phyloP scores from a whole-genome alignment of 2,888 invertebrate genomes.

The Chymomyza amoena region DNA sequence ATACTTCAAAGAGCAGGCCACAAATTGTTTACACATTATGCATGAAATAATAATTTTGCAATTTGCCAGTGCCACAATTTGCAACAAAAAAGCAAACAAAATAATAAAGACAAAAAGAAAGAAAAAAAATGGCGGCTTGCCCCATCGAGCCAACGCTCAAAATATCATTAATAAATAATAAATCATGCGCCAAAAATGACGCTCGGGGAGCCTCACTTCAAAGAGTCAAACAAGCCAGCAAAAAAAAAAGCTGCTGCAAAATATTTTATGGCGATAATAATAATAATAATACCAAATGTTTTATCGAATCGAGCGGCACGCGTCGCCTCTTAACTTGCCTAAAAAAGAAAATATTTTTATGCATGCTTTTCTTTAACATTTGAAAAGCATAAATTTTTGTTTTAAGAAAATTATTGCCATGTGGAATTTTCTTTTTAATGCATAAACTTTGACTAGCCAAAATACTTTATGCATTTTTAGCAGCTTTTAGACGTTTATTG shows the following conservation, averaged over 20 bases:
- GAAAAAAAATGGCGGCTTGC: background rate
- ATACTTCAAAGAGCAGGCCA: background rate
- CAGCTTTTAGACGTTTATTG: conserved; percentile 34
- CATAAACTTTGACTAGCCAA: background rate
- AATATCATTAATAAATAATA: conserved; percentile 64
- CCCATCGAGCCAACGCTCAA: background rate
- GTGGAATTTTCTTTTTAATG: background rate
- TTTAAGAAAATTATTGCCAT: conserved; percentile 49
- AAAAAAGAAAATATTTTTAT: conserved; percentile 3
- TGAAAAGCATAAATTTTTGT: conserved; percentile 36
- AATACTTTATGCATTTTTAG: conserved; percentile 25
- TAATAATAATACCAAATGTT: conserved; percentile 38
- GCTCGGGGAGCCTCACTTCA: background rate
- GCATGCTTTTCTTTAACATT: conserved; percentile 5
- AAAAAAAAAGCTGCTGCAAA: conserved; percentile 27
- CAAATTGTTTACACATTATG: too few relatives aligned
- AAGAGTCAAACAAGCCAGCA: background rate
- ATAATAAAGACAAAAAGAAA: conserved; percentile 4
- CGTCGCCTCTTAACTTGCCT: conserved; percentile 33
- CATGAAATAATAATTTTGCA: conserved; percentile 6
- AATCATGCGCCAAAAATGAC: conserved; percentile 53
- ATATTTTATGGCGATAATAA: conserved; percentile 46
- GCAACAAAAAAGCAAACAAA: background rate
- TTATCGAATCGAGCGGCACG: background rate
- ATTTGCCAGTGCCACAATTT: conserved; percentile 41